phyloP scores from a whole-genome alignment of 2,888 invertebrate genomes.

The Oegoconia quadripuncta region DNA sequence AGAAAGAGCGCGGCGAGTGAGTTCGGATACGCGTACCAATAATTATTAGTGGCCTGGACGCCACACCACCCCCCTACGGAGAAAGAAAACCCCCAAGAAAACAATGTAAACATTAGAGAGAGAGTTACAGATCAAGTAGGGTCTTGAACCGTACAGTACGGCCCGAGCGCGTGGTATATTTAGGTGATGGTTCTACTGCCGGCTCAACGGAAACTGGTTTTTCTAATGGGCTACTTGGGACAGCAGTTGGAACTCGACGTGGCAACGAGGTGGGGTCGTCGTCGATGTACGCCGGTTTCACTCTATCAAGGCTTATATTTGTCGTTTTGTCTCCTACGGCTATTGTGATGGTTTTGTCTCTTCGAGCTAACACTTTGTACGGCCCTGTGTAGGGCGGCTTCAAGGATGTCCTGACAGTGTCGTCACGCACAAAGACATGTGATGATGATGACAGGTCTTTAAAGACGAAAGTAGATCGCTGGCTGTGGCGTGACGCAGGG shows the following conservation, averaged over 20 bases:
- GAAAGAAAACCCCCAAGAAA: background rate
- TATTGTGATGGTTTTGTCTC: background rate
- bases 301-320: background rate
- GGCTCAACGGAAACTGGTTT: background rate
- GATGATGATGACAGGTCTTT: slow-evolving; percentile 7
- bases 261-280: background rate
- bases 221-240: no score
- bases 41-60: no score
- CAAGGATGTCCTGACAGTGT: slow-evolving; percentile 11
- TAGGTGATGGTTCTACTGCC: background rate
- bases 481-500: slow-evolving; percentile 1
- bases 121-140: background rate
- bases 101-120: no score
- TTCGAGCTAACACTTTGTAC: slow-evolving; percentile 1
- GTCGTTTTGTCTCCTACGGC: background rate
- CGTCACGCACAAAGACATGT: slow-evolving; percentile 17
- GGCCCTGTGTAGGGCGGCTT: slow-evolving; percentile 17
- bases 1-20: no score
- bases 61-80: slow-evolving; percentile 1
- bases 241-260: background rate
- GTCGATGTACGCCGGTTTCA: slow-evolving; percentile 1
- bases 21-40: no score
- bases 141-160: background rate
- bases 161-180: background rate
- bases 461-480: slow-evolving; percentile 3